These are phyloP conservation scores for Plecotus auritus DNA, from an alignment of 2,113 vertebrate genomes.

Conservation along the genomic window DNA sequence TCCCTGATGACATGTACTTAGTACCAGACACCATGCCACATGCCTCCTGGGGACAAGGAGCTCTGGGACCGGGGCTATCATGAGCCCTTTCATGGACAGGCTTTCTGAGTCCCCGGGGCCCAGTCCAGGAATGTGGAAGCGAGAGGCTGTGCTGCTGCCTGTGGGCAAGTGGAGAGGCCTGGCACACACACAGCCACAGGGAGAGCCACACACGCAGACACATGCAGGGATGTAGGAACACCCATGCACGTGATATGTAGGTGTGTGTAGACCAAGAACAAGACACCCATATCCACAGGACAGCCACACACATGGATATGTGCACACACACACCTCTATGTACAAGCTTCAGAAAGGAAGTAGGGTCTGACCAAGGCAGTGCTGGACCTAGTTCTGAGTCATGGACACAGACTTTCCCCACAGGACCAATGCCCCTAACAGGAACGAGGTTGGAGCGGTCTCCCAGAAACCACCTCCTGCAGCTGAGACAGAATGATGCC, in stretches of 20 bases:
- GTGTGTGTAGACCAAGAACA: not conserved
- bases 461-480: not conserved
- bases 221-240: not conserved
- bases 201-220: not conserved
- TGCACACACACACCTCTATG: too few relatives aligned
- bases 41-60: not conserved
- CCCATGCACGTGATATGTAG: not conserved
- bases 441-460: not conserved
- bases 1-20: not conserved
- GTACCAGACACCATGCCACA: not conserved
- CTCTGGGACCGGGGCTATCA: not conserved
- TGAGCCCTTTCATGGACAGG: accelerated
- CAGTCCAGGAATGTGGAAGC: not conserved
- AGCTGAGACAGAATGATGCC: not conserved
- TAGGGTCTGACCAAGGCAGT: not conserved
- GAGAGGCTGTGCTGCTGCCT: too few relatives aligned
- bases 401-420: not conserved
- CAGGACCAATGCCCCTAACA: too few relatives aligned
- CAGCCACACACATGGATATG: not conserved
- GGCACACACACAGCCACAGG: not conserved
- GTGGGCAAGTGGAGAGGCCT: not conserved
- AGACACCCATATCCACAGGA: not conserved
- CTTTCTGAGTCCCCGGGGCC: not conserved
- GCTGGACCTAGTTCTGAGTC: not conserved
- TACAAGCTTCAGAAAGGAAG: not conserved